A percentile compares a stretch with the other conserved stretches of the same genome.
Evolutionary conservation across 2,797 vertebrate species (phyloP).

Genomic region (Melanotaenia nigrans): DNA sequence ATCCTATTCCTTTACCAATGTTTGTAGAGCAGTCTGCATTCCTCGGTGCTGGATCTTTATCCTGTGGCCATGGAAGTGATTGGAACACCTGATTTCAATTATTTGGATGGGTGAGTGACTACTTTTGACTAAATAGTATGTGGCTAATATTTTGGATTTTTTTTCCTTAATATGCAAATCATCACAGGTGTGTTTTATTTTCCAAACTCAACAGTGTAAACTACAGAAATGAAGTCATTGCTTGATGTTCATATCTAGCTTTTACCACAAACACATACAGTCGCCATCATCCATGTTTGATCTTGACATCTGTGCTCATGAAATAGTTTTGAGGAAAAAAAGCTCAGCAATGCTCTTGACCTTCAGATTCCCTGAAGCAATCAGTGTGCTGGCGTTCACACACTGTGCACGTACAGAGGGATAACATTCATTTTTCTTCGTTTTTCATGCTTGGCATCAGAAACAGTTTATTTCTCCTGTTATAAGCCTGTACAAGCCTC

Average conservation of each 20-base stretch:
- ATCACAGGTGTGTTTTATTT: too few relatives aligned
- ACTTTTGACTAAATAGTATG: too few relatives aligned
- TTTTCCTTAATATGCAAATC: too few relatives aligned
- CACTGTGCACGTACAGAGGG: neutral
- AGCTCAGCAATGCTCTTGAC: neutral
- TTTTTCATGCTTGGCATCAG: neutral
- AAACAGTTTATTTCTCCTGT: neutral
- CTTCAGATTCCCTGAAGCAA: constrained; percentile 10
- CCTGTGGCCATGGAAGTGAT: too few relatives aligned
- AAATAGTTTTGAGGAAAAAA: constrained; percentile 2
- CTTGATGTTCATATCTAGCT: neutral
- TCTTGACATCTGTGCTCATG: neutral
- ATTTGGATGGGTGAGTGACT: too few relatives aligned
- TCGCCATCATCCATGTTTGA: neutral
- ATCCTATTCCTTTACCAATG: too few relatives aligned
- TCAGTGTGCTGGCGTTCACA: constrained; percentile 1
- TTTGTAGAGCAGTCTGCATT: too few relatives aligned
- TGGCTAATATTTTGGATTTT: too few relatives aligned
- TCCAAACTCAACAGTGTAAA: too few relatives aligned
- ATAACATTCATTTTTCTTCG: neutral
- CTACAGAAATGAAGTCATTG: too few relatives aligned
- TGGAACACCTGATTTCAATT: too few relatives aligned
- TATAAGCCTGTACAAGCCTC: neutral
- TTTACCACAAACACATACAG: neutral
- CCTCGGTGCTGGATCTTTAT: too few relatives aligned